Evolutionary conservation across 2,797 vertebrate genomes (phyloP).

Genomic region (Eleutherodactylus coqui): DNA sequence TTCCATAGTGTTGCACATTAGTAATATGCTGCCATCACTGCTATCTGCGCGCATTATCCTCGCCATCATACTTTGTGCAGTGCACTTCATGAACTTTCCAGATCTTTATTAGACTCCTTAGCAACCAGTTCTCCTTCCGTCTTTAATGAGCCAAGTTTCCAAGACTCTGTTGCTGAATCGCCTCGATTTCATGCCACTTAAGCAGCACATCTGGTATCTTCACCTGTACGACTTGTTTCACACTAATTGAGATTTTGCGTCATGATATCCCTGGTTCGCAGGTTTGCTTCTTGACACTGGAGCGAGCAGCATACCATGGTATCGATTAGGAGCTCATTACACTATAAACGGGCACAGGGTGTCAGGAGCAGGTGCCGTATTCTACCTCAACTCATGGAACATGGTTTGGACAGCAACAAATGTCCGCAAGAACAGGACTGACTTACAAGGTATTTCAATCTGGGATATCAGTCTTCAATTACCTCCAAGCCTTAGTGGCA

Average conservation of each 20-base stretch:
- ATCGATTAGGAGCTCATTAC: neutral
- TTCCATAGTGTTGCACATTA: no score
- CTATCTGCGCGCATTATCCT: neutral
- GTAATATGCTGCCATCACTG: neutral
- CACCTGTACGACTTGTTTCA: neutral
- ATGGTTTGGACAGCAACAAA: no score
- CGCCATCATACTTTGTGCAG: neutral
- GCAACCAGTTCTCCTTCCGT: neutral
- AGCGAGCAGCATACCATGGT: neutral
- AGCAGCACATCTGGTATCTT: neutral
- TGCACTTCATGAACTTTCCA: neutral
- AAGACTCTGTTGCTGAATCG: neutral
- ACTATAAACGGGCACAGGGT: neutral
- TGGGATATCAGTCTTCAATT: no score
- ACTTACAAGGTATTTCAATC: no score
- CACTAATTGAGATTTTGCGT: neutral
- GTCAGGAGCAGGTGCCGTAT: no score
- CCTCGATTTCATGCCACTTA: neutral
- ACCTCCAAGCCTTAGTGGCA: no score
- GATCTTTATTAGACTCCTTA: neutral
- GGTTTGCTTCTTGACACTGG: neutral
- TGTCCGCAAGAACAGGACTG: no score
- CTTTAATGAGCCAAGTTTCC: conserved; percentile 4
- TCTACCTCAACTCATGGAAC: no score
- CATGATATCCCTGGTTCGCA: neutral